Evolutionary conservation across 2,113 vertebrate genomes (phyloP), one percentile per base, ranked within the genome.

Genomic region (Rhadina sibilatrix): DNA sequence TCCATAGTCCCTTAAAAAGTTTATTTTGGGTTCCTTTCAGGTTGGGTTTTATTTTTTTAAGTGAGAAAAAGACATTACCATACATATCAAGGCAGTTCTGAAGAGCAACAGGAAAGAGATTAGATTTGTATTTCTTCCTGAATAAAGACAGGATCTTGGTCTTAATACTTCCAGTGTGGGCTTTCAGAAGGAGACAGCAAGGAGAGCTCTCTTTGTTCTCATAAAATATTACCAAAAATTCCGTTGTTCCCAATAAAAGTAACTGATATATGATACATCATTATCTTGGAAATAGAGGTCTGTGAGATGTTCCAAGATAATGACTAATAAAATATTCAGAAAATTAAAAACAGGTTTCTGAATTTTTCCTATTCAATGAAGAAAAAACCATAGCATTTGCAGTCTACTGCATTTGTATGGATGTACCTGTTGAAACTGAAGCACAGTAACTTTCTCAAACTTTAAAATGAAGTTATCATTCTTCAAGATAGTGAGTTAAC

Each of bases 51-150:
- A 87, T 44, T 81, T 87, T 87, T 79, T 77, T 44, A 63, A 71
- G 44, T 33, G 28, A 69, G 23, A 53, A 42, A 72, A 77, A 37
- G 21, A 72, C 54, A 83, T 69, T 64, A 65, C 6, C 35, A 57
- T 25, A 52, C 15, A n/a, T 16, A 76, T n/a, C 19, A 76, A 79
- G 70, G 75, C 57, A 95, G 46, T 30, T 87, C 49, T 5, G 10
- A 92, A 95, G 66, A 54, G 75, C 47, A 85, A 86, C 37, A 90
- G 63, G 59, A 90, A 80, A 92, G 40, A 83, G 18, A 95, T 74
- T 66, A 76, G 33, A 72, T 83, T 83, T 83, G 15, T 64, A 93
- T 90, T 93, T 88, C 63, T 92, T 94, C 75, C 90, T 74, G 63
- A 83, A 77, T 61, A 86, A 89, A 85, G 46, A 59, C 23, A n/a